Evolutionary conservation across 2,113 vertebrate species (phyloP), one percentile per base, ranked within the genome.

Genomic region (Tenebrosternarchus preto): DNA sequence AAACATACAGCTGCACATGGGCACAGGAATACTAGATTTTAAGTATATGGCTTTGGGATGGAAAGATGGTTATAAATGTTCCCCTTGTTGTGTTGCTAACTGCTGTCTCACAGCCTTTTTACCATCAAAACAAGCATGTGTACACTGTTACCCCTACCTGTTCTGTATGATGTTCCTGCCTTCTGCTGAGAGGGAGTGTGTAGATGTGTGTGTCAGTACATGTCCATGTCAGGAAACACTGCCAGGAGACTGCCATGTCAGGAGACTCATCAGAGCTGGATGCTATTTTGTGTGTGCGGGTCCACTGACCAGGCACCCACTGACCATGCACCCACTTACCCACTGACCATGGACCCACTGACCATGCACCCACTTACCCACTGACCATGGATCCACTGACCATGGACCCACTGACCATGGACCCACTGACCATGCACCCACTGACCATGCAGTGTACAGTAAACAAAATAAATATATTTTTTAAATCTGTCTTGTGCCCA

Each of bases 161-260:
- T 63, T 53, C n/a, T 71, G 61, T 57, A 73, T 68, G 71, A 80
- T 63, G 25, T 29, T 73, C 11, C 39, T 46, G 39, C 39, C 39
- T 46, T 9, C 39, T 46, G 39, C 39, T 46, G 39, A 9, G 39
- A 4, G 5, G 39, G 57, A 3, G 56, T 56, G 70, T 27, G 24
- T 53, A 17, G 64, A 24, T 77, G 25, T 74, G 60, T 80, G 29
- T 67, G 27, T 72, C 25, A 63, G 27, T 53, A 20, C 29, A 39
- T 73, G 33, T 72, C 36, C 29, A 27, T 53, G 39, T 46, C 39
- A 46, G 5, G n/a, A n/a, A n/a, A n/a, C n/a, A n/a, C n/a, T n/a
- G n/a, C n/a, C n/a, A n/a, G n/a, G n/a, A 46, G 2, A 46, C n/a
- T 46, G 59, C 39, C 56, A 46, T 61, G 53, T 79, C 53, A 69